phyloP scores from a whole-genome alignment of 2,113 vertebrate species.

The Silurus asotus region DNA sequence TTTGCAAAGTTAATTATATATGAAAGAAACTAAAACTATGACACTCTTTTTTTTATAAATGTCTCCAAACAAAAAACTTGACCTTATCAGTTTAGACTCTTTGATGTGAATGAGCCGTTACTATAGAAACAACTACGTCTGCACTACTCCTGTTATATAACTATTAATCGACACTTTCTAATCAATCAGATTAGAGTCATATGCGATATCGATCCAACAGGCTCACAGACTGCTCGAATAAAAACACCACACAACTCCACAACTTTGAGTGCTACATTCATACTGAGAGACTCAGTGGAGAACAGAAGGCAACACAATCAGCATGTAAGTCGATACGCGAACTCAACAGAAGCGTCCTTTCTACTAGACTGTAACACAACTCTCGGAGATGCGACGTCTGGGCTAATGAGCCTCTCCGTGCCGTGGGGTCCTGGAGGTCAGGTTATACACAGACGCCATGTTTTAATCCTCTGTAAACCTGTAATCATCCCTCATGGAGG shows the following conservation, averaged over 20 bases:
- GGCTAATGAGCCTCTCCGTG: slow-evolving; percentile 31
- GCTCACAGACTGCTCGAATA: not conserved
- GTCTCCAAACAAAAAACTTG: not conserved
- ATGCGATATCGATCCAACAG: not conserved
- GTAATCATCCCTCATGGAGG: slow-evolving; percentile 45
- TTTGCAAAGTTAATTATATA: too few species aligned
- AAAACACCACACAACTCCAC: not conserved
- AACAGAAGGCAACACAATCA: slow-evolving; percentile 21
- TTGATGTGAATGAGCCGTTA: not conserved
- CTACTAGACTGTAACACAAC: slow-evolving; percentile 21
- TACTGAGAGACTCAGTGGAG: not conserved
- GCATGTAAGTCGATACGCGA: slow-evolving; percentile 14
- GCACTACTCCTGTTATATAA: not conserved
- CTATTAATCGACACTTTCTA: not conserved
- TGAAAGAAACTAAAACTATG: not conserved
- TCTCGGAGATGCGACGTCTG: not conserved
- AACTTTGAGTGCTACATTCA: not conserved
- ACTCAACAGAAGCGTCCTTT: not conserved
- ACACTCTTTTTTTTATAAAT: not conserved
- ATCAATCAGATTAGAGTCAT: not conserved
- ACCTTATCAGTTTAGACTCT: not conserved
- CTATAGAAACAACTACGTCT: not conserved
- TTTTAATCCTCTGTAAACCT: slow-evolving; percentile 35
- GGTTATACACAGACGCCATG: slow-evolving; percentile 27
- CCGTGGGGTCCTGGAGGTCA: slow-evolving; percentile 13